These are phyloP conservation scores for Leucosticte australis DNA, from an alignment of 2,113 vertebrate species.

Conservation along the genomic window DNA sequence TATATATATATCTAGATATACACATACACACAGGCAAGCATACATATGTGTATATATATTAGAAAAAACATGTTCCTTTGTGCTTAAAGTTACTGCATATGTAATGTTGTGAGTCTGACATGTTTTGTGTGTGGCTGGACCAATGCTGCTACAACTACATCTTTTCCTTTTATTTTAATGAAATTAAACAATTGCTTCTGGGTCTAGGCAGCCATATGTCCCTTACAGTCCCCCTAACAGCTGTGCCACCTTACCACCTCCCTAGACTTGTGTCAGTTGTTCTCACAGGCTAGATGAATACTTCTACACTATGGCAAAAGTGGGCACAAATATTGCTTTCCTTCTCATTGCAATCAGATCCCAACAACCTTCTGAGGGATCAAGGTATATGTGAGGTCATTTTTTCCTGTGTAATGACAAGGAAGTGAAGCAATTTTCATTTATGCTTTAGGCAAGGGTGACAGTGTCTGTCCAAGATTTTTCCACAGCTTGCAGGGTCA, in stretches of 20 bases:
- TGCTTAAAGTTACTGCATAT: neutral
- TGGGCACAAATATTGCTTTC: neutral
- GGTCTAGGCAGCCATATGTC: neutral
- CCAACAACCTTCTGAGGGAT: neutral
- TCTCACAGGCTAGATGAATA: neutral
- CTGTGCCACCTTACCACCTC: neutral
- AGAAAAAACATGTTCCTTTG: neutral
- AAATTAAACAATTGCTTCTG: neutral
- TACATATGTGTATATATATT: neutral
- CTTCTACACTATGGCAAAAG: neutral
- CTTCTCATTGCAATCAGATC: neutral
- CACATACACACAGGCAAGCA: accelerated
- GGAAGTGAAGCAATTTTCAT: neutral
- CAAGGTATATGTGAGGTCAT: accelerated
- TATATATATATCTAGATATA: no score
- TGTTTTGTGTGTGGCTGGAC: neutral
- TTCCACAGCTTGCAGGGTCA: neutral
- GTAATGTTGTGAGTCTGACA: neutral
- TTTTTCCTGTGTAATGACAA: neutral
- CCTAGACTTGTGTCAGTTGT: neutral
- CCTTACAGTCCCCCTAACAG: neutral
- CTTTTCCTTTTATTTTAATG: neutral
- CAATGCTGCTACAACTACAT: neutral
- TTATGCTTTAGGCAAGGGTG: neutral
- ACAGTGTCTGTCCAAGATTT: neutral